Base-by-base conservation (phyloP, 2,797 vertebrate genomes). In the Sebastes vulpes region DNA sequence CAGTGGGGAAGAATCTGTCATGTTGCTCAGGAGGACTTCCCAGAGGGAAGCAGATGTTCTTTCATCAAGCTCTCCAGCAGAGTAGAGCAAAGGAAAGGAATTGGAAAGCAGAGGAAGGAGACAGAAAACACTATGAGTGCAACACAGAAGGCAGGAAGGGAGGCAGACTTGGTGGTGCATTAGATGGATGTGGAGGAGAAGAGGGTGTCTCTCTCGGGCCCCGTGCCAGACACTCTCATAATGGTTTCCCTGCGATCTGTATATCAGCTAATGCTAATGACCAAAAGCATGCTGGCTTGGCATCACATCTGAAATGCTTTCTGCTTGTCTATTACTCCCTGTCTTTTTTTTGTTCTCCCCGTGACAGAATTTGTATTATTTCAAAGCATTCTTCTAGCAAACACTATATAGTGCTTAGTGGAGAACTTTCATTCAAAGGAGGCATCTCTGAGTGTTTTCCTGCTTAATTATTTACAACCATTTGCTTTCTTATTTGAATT, bases 41-140 rank as follows among this genome's bases (percentile, higher is more conserved):
- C 83, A 88, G 77, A 90, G 91, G 82, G 87, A 89, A 89, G 90
- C 92, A 94, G 91, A 92, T 94, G 93, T 92, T 93, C 84, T 78
- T 86, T 87, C 87, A 85, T 90, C 78, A 81, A 82, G 78, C 86
- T 82, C 66, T 90, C 86, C 86, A 77, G 72, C 81, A 80, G 82
- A 75, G 83, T 68, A 28, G 68, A 86, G 80, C 65, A 74, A 73
- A 83, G 66, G 42, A 68, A 76, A 83, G 52, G 75, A 64, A 82
- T 56, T 57, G 79, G 50, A 83, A 83, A 82, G 85, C 65, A 75
- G 56, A 60, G 66, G 64, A 68, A 66, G 65, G 65, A 38, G 61
- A 46, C 28, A 53, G 14, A 64, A 53, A 64, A 16, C 50, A n/a
- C 50, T 42, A 29, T 56, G 82, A 38, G 53, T 35, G 77, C 59